Base-by-base conservation (phyloP, 2,888 invertebrate genomes). In the Heliconius sara region DNA sequence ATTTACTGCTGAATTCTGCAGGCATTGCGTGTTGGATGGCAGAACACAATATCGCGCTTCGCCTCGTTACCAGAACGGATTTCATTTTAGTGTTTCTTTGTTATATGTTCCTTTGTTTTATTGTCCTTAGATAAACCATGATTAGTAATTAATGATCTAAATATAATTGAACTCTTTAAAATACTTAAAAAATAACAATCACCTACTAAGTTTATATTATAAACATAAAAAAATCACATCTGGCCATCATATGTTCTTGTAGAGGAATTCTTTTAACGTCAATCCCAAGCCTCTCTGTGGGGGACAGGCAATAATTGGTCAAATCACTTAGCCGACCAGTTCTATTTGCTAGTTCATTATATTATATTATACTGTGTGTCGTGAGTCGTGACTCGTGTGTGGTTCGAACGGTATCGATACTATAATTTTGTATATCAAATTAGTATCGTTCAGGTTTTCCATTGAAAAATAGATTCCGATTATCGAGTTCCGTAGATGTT, bases 221-320 rank as follows among this genome's bases (percentile, higher is more conserved):
- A 43, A 70, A 7, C 39, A 39, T 52, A 22, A 22, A 25, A 52
- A 22, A 78, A 47, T 3, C 75, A 16, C 52, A 81, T 85, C 84
- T 77, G 84, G 84, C 47, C 30, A 43, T 65, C 19, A 22, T 81
- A 80, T 9, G 39, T 84, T 82, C 19, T n/a, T 79, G 84, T 81
- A 75, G 52, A 79, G 84, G 86, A 87, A 86, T 88, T 89, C 87
- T 89, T 89, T 87, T 87, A 87, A 88, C 86, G 88, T 86, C 88
- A 86, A 84, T 83, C 81, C 82, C 87, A 88, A 85, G 83, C 85
- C 75, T 78, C 89, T 79, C 92, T 85, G 89, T 88, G 85, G 91
- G 91, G 86, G 89, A 87, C 86, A 84, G 84, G 83, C 87, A 83
- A 89, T 91, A 91, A 92, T 91, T 91, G 92, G 89, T 90, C 85